Base-by-base conservation (phyloP, 2,797 vertebrate species). In the Oceanodroma leucorhoa region DNA sequence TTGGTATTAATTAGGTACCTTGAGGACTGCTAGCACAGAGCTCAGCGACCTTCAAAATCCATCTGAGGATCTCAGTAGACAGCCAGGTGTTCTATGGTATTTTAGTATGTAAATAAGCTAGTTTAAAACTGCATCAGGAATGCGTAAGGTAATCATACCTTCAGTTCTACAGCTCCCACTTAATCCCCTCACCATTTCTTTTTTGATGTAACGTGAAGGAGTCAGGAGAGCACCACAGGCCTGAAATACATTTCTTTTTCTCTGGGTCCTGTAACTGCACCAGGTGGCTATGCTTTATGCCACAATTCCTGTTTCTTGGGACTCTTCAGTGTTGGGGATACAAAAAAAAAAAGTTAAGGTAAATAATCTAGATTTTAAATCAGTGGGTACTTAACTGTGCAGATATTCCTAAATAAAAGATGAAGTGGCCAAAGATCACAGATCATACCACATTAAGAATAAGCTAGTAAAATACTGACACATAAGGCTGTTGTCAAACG, bases 81-180 rank as follows among this genome's bases (percentile, higher is more conserved):
- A 3, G 55, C 23, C 79, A 89, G 66, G 20, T 45, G 66, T 19
- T 38, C 70, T 36, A 9, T 17, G 34, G 21, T n/a, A 51, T 62
- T 88, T 80, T 17, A 62, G 26, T 5, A 13, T 54, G 58, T 23
- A 72, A 82, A 90, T 72, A 87, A 83, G 10, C 3, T 40, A 26
- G 14, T 54, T 83, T 29, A 38, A 60, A 91, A 50, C 58, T 18
- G 10, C 43, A 57, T n/a, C 64, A 69, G 64, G 64, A 83, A 43
- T 6, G 7, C 1, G 0, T 5, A 41, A 24, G 38, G 34, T 27
- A 45, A 69, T 7, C 1, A 3, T 11, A 30, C 50, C 62, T 71
- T 70, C 54, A 26, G 66, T 51, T 34, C 43, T 34, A 12, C 38
- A 77, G 54, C n/a, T 84, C 41, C 27, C 36, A 21, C 38, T 58